These are phyloP conservation scores for Acanthiza pusilla DNA, from an alignment of 2,797 vertebrate species.

Conservation along the genomic window DNA sequence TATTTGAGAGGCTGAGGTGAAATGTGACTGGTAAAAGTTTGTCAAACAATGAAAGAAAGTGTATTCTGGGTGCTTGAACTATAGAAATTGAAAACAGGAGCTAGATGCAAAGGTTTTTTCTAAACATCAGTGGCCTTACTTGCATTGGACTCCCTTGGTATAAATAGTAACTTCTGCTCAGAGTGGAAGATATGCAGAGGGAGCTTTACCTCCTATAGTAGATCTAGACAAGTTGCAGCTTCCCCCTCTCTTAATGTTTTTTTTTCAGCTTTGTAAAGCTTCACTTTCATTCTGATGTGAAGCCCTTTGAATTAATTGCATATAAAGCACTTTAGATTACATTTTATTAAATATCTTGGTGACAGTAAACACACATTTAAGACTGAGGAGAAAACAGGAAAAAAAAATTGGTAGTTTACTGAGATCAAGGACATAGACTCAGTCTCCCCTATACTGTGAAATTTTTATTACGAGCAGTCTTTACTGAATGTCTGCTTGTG, in stretches of 20 bases:
- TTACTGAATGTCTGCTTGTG: background rate
- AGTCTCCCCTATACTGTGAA: background rate
- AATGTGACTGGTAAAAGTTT: background rate
- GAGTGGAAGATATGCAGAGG: background rate
- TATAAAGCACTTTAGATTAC: background rate
- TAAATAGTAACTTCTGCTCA: background rate
- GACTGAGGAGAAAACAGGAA: background rate
- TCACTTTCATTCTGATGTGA: background rate
- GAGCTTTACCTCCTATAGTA: background rate
- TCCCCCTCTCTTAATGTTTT: background rate
- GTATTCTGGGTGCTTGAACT: background rate
- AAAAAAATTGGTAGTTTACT: background rate
- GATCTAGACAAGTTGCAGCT: background rate
- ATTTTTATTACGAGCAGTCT: background rate
- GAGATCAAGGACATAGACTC: background rate
- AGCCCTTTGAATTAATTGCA: background rate
- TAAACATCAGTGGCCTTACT: background rate
- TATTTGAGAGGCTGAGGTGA: background rate
- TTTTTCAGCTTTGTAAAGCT: background rate
- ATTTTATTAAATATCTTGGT: too few species aligned
- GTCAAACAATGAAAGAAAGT: background rate
- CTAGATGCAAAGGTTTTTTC: background rate
- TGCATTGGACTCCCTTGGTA: background rate
- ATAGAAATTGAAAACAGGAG: background rate
- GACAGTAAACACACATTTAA: background rate